Conservation (phyloP, 1,140 invertebrate genomes). For the Atta texana region DNA sequence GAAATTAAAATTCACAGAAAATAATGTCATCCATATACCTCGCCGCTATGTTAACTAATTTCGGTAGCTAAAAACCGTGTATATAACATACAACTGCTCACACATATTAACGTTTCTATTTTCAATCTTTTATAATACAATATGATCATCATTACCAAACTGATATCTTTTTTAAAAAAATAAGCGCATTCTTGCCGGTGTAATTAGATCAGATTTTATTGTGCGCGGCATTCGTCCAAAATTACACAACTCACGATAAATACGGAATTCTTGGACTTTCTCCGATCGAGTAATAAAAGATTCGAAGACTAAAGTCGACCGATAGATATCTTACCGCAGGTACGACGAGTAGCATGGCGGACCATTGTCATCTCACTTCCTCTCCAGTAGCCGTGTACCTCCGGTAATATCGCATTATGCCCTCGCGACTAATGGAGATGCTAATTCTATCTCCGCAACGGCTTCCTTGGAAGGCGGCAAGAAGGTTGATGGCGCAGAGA, state of each 20-base stretch:
- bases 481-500: slow-evolving; percentile 57
- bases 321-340: slow-evolving; percentile 58
- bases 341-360: slow-evolving; percentile 48
- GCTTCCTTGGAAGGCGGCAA: slow-evolving; percentile 67
- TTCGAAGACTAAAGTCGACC: slow-evolving; percentile 61
- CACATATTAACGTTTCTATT: too few species aligned
- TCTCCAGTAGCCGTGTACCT: slow-evolving; percentile 69
- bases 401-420: slow-evolving; percentile 81
- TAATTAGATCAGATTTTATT: slow-evolving; percentile 48
- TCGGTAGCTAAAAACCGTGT: slow-evolving; percentile 2
- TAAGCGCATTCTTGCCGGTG: background rate
- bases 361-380: slow-evolving; percentile 78
- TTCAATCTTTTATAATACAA: background rate
- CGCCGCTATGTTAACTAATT: slow-evolving; percentile 21
- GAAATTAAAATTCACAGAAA: slow-evolving; percentile 70
- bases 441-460: slow-evolving; percentile 79
- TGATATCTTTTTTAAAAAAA: slow-evolving; percentile 1
- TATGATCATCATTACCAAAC: background rate
- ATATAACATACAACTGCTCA: background rate
- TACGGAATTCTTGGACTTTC: slow-evolving; percentile 19
- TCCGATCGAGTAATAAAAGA: slow-evolving; percentile 23
- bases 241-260: slow-evolving; percentile 47
- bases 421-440: slow-evolving; percentile 82
- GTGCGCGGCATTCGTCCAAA: slow-evolving; percentile 1
- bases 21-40: background rate